These are phyloP conservation scores for Sarcophilus harrisii DNA, from an alignment of 2,797 vertebrate species.

Conservation along the genomic window DNA sequence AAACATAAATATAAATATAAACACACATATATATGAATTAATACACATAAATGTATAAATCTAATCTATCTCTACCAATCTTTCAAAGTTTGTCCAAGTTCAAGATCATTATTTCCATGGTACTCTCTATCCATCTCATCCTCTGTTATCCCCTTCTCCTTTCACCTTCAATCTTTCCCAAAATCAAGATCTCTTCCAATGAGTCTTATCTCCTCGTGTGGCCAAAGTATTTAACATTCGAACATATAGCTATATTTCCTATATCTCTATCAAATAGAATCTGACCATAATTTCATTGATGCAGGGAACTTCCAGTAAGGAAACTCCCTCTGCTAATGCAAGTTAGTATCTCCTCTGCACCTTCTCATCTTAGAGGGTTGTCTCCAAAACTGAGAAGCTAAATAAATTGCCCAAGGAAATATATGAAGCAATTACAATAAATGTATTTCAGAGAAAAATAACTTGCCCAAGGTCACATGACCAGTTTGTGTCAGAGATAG, in stretches of 20 bases:
- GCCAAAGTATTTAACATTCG: not conserved
- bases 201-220: not conserved
- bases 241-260: not conserved
- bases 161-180: not conserved
- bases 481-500: not conserved
- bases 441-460: not conserved
- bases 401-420: not conserved
- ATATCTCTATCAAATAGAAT: not conserved
- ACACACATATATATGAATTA: not conserved
- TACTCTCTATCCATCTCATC: not conserved
- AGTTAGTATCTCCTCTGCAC: not conserved
- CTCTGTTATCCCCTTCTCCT: not conserved
- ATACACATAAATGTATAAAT: not conserved
- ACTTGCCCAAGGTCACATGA: not conserved
- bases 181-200: not conserved
- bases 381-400: not conserved
- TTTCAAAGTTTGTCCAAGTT: not conserved
- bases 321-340: not conserved
- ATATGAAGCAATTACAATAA: not conserved
- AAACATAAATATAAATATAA: not conserved
- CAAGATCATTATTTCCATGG: not conserved
- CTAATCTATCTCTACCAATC: too few species aligned
- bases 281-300: not conserved
- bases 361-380: not conserved
- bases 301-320: not conserved